These are phyloP conservation scores for Cyclura pinguis DNA, from an alignment of 2,797 vertebrate species.

Conservation along the genomic window DNA sequence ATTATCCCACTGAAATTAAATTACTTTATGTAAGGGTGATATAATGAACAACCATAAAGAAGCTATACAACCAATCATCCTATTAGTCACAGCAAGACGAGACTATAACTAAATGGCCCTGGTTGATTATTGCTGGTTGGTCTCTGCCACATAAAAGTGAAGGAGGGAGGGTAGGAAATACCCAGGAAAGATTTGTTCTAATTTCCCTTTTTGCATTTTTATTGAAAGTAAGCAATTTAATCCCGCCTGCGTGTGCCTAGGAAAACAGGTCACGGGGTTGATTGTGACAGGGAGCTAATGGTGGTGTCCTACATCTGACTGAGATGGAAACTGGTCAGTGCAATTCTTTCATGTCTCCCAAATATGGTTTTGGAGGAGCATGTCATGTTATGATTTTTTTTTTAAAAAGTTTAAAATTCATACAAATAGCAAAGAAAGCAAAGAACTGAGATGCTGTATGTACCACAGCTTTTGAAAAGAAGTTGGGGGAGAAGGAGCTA, in stretches of 20 bases:
- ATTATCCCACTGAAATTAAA: constrained; percentile 87
- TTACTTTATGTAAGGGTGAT: constrained; percentile 86
- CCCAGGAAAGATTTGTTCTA: constrained; percentile 42
- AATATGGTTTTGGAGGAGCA: not conserved
- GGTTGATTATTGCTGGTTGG: constrained; percentile 75
- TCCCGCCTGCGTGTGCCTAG: constrained; percentile 4
- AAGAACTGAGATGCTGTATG: not conserved
- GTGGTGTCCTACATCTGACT: not conserved
- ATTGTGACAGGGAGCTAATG: not conserved
- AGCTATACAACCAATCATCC: constrained; percentile 86
- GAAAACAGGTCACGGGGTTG: not conserved
- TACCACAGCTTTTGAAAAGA: not conserved
- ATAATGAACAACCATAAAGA: constrained; percentile 86
- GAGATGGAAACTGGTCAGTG: not conserved
- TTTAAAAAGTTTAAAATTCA: not conserved
- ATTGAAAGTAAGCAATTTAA: constrained; percentile 44
- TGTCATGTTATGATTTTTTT: not conserved
- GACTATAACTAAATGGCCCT: constrained; percentile 79
- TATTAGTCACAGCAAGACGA: constrained; percentile 84
- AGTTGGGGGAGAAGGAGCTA: too few relatives aligned
- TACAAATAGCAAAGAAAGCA: not conserved
- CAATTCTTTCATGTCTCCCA: not conserved
- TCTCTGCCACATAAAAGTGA: constrained; percentile 66
- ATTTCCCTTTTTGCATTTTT: constrained; percentile 53
- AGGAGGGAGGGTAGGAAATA: constrained; percentile 33